These are phyloP conservation scores for Sturmia bella DNA, from an alignment of 2,888 invertebrate species.

Conservation along the genomic window DNA sequence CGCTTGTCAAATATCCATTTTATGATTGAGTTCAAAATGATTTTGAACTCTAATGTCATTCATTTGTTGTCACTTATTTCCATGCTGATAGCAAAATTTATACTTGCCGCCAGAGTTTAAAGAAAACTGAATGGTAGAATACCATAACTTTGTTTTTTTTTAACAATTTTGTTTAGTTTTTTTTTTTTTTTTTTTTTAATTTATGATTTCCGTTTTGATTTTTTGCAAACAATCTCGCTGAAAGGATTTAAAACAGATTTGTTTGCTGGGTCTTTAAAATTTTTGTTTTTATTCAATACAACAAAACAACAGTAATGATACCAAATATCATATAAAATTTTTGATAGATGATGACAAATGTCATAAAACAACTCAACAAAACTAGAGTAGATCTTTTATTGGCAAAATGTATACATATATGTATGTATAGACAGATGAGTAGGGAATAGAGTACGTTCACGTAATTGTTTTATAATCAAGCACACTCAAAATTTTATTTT, in stretches of 20 bases:
- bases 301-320: slow-evolving; percentile 29
- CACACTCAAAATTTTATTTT: slow-evolving; percentile 43
- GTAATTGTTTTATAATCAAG: slow-evolving; percentile 69
- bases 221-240: background rate
- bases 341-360: slow-evolving; percentile 70
- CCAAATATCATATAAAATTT: slow-evolving; percentile 46
- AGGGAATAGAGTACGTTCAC: slow-evolving; percentile 39
- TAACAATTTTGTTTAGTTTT: no score
- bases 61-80: no score
- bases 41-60: no score
- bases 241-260: background rate
- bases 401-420: slow-evolving; percentile 14
- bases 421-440: slow-evolving; percentile 22
- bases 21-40: no score
- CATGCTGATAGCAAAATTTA: no score
- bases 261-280: slow-evolving; percentile 21
- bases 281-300: background rate
- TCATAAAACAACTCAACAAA: slow-evolving; percentile 56
- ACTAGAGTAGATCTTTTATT: slow-evolving; percentile 49
- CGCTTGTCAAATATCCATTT: no score
- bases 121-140: no score
- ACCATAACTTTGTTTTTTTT: no score
- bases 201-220: background rate
- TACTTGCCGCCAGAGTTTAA: no score
- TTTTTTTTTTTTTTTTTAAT: background rate